Evolutionary conservation across 2,888 invertebrate species (phyloP).

Genomic region (Syrista parreyssii): DNA sequence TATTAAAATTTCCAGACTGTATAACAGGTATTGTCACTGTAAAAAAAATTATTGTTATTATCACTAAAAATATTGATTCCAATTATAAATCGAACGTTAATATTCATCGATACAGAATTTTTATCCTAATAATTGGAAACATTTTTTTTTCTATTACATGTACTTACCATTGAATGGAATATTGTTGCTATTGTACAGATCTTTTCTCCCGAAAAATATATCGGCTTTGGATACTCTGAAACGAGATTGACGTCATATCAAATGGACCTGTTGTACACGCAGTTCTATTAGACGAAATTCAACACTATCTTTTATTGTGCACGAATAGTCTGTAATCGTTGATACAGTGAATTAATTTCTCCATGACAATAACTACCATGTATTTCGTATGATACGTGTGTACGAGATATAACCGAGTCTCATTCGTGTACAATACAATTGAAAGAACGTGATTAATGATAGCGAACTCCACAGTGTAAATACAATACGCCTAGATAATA

Average conservation of each 20-base stretch:
- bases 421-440: background rate
- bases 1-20: constrained; percentile 40
- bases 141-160: background rate
- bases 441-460: background rate
- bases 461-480: background rate
- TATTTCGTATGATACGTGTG: background rate
- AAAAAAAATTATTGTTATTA: constrained; percentile 10
- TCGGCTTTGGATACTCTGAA: constrained; percentile 37
- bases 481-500: background rate
- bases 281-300: background rate
- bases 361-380: background rate
- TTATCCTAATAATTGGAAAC: background rate
- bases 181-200: constrained; percentile 29
- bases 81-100: background rate
- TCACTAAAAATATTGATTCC: background rate
- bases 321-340: no score
- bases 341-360: background rate
- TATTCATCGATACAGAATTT: background rate
- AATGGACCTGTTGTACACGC: background rate
- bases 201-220: constrained; percentile 30
- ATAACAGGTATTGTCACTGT: constrained; percentile 37
- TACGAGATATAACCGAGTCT: background rate
- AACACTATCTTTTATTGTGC: background rate
- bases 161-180: constrained; percentile 40
- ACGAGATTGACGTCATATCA: constrained; percentile 1